These are phyloP conservation scores for Poeciliopsis occidentalis DNA, from an alignment of 2,113 vertebrate genomes.

Conservation along the genomic window DNA sequence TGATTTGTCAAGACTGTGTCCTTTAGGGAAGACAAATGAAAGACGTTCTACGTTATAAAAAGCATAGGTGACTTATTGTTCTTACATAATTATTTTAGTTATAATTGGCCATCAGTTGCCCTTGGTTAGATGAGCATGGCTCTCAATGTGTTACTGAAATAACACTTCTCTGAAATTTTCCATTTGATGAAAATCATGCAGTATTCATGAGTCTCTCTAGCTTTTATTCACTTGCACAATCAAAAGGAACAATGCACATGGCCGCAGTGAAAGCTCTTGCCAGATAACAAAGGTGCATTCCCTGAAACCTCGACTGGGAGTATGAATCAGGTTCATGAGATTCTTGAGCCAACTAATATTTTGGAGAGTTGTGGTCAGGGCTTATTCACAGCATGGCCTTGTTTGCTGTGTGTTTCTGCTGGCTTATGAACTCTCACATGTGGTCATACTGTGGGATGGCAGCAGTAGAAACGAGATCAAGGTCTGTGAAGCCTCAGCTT, in stretches of 20 bases:
- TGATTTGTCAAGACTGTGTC: slow-evolving; percentile 3
- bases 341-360: slow-evolving; percentile 54
- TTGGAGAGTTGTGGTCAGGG: slow-evolving; percentile 35
- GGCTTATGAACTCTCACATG: slow-evolving; percentile 42
- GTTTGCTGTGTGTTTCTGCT: slow-evolving; percentile 60
- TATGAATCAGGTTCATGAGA: slow-evolving; percentile 28
- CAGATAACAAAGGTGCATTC: slow-evolving; percentile 29
- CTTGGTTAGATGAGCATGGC: slow-evolving; percentile 31
- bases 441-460: slow-evolving; percentile 52
- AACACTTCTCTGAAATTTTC: slow-evolving; percentile 25
- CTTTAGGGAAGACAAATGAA: slow-evolving; percentile 10
- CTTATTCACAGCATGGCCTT: slow-evolving; percentile 54
- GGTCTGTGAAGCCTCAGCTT: slow-evolving; percentile 47
- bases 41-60: slow-evolving; percentile 2
- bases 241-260: slow-evolving; percentile 47
- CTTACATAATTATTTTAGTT: slow-evolving; percentile 26
- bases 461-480: slow-evolving; percentile 57
- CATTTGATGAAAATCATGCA: slow-evolving; percentile 31
- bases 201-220: slow-evolving; percentile 31
- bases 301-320: slow-evolving; percentile 23
- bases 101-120: slow-evolving; percentile 21
- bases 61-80: slow-evolving; percentile 12
- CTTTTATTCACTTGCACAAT: slow-evolving; percentile 35
- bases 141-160: slow-evolving; percentile 27
- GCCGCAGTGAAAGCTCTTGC: slow-evolving; percentile 24